These are phyloP conservation scores for Poecilia latipinna DNA, from an alignment of 2,113 vertebrate species.

Conservation along the genomic window DNA sequence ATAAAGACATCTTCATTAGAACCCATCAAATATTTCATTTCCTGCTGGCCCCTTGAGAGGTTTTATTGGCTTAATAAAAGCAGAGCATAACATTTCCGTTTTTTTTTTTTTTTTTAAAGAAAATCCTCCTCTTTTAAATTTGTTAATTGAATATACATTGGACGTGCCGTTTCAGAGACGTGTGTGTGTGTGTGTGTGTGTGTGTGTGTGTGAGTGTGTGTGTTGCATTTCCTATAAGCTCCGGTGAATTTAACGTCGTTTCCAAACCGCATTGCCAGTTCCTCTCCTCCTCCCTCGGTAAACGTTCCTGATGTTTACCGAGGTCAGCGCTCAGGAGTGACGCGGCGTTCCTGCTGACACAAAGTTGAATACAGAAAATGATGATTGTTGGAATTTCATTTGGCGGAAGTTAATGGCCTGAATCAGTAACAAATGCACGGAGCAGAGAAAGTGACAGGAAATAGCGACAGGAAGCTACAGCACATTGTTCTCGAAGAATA, in stretches of 20 bases:
- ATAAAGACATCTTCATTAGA: slow-evolving; percentile 30
- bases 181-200: too few species aligned
- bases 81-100: slow-evolving; percentile 14
- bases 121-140: slow-evolving; percentile 25
- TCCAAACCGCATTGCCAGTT: not conserved
- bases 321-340: not conserved
- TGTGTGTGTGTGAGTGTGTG: too few species aligned
- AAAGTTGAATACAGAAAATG: slow-evolving; percentile 31
- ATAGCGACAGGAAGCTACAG: slow-evolving; percentile 21
- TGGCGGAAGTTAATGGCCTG: slow-evolving; percentile 36
- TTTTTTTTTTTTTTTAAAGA: slow-evolving; percentile 16
- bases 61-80: slow-evolving; percentile 41
- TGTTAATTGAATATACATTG: too few species aligned
- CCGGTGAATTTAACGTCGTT: slow-evolving; percentile 1
- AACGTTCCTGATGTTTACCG: not conserved
- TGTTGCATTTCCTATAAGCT: slow-evolving; percentile 10
- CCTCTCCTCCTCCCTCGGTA: not conserved
- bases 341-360: not conserved
- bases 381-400: slow-evolving; percentile 42
- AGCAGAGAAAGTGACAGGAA: slow-evolving; percentile 26
- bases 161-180: too few species aligned
- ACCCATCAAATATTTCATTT: slow-evolving; percentile 20
- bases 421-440: slow-evolving; percentile 32
- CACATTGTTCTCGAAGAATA: slow-evolving; percentile 30
- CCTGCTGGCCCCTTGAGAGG: not conserved